Evolutionary conservation across 2,797 vertebrate species (phyloP).

Genomic region (Heliangelus exortis): DNA sequence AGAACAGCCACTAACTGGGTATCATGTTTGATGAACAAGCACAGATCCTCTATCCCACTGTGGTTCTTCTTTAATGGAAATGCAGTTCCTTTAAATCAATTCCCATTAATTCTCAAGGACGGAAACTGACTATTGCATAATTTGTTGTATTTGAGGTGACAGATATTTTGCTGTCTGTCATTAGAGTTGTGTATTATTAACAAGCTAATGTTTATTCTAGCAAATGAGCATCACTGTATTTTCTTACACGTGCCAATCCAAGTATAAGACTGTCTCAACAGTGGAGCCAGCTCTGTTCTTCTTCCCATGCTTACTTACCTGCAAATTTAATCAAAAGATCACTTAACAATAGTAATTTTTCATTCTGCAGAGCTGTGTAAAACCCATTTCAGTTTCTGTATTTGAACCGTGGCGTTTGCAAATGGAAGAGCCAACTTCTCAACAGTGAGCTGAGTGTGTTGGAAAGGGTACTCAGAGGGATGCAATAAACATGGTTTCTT

Average conservation of each 20-base stretch:
- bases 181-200: not conserved
- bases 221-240: not conserved
- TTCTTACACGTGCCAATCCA: not conserved
- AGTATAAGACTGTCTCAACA: not conserved
- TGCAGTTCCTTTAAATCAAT: not conserved
- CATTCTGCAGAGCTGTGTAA: not conserved
- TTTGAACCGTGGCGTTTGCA: not conserved
- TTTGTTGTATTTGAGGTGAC: not conserved
- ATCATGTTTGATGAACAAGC: not conserved
- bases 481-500: not conserved
- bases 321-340: not conserved
- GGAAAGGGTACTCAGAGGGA: not conserved
- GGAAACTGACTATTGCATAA: not conserved
- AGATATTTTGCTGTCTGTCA: not conserved
- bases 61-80: not conserved
- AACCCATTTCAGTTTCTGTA: not conserved
- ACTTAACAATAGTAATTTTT: not conserved
- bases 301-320: not conserved
- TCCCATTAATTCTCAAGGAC: constrained; percentile 15
- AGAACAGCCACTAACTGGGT: not conserved
- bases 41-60: not conserved
- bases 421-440: not conserved
- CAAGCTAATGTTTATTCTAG: constrained; percentile 14
- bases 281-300: not conserved
- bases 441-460: not conserved